Percentiles rank a stretch among this genome's conserved stretches.
Conservation (phyloP, 2,888 invertebrate species). For the Sicus ferrugineus region DNA sequence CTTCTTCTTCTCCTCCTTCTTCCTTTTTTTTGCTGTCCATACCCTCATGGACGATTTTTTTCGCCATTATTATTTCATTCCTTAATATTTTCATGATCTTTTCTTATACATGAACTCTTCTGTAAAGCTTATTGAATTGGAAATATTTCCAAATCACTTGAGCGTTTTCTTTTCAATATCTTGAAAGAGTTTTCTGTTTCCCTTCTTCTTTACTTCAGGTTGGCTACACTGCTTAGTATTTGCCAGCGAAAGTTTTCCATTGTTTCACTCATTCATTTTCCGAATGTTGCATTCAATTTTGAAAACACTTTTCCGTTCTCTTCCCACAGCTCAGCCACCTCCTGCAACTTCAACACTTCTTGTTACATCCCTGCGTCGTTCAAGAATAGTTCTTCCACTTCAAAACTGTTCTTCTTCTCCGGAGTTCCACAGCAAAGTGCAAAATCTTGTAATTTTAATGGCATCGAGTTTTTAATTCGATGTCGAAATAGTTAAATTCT, state of each 20-base stretch:
- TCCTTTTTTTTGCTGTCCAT: too few species aligned
- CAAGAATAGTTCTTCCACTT: not conserved
- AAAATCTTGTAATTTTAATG: slow-evolving; percentile 32
- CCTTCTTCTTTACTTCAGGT: not conserved
- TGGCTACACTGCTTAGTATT: slow-evolving; percentile 3
- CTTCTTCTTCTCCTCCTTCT: too few species aligned
- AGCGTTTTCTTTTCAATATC: not conserved
- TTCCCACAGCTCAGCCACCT: not conserved
- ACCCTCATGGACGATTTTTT: too few species aligned
- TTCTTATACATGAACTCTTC: too few species aligned
- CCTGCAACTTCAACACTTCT: not conserved
- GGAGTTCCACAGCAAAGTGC: slow-evolving; percentile 23
- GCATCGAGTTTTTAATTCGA: slow-evolving; percentile 6
- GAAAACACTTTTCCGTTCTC: not conserved
- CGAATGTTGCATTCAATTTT: not conserved
- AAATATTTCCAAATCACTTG: not conserved
- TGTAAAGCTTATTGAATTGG: not conserved
- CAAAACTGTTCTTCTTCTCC: not conserved
- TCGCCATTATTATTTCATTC: too few species aligned
- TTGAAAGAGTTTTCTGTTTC: not conserved
- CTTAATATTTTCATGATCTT: too few species aligned
- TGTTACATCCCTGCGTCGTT: not conserved
- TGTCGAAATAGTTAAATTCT: slow-evolving; percentile 21
- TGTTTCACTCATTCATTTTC: not conserved
- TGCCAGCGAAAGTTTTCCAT: slow-evolving; percentile 8